Evolutionary conservation across 2,888 invertebrate species (phyloP), one percentile per base, ranked within the genome.

Genomic region (Cynaeus angustus): DNA sequence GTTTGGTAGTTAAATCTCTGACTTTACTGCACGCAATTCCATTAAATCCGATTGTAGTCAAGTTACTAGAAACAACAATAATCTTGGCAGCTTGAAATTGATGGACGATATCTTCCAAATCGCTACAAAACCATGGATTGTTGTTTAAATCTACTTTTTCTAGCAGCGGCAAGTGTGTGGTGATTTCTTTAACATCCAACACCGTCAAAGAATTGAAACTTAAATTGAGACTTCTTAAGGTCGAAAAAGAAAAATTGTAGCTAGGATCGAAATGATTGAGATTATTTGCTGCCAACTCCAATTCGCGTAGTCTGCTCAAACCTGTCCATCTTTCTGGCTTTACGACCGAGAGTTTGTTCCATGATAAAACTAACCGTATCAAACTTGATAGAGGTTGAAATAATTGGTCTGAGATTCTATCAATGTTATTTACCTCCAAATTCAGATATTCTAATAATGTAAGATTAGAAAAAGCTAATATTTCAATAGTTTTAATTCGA

Each of bases 51-150:
- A 33, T n/a, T 1, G 12, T 48, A 8, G 62, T n/a, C 10, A 12
- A 7, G 14, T 62, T 62, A 16, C 38, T 38, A 0, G 52, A 3
- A 5, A 8, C 13, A 3, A 62, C 6, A 28, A 28, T 52, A n/a
- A 79, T 66, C 16, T 55, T 68, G 1, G 71, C 52, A 59, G 77
- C 74, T 3, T 56, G 64, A 9, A 80, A 65, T 6, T 62, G 26
- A 14, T 70, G 69, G 2, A 77, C 33, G 9, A 81, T 75, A 6
- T 66, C 14, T 5, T 56, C 13, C 56, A 82, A 72, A 58, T 76
- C 75, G 5, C 56, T 58, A 65, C 82, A 82, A 6, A 58, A 64
- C 77, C 78, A 82, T 13, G 71, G 66, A 68, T 82, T 82, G 8
- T 74, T 26, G 28, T 74, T 73, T 1, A 82, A 56, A 62, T 79